Conservation (phyloP, 1,140 invertebrate genomes). For the Thaumetopoea pityocampa region DNA sequence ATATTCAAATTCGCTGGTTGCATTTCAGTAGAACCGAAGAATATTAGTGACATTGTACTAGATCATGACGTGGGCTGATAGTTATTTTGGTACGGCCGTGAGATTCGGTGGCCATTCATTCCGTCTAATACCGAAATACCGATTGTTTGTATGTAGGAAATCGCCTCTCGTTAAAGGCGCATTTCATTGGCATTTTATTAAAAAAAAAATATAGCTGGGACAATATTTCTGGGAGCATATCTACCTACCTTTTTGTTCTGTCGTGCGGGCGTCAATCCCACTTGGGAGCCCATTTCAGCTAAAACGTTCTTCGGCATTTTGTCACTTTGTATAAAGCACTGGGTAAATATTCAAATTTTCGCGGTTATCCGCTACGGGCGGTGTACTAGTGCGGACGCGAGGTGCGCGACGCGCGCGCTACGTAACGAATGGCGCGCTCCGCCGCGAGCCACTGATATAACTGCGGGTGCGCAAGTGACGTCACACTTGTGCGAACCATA, state of each 20-base stretch:
- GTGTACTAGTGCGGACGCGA: conserved; percentile 28
- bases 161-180: not conserved
- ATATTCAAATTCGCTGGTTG: too few relatives aligned
- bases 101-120: conserved; percentile 38
- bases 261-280: conserved; percentile 55
- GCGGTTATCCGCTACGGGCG: conserved; percentile 15
- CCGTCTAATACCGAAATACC: conserved; percentile 25
- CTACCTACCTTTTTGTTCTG: conserved; percentile 59
- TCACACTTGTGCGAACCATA: conserved; percentile 16
- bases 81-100: conserved; percentile 62
- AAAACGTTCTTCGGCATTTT: conserved; percentile 67
- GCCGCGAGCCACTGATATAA: conserved; percentile 22
- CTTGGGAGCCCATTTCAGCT: conserved; percentile 68
- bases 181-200: not conserved
- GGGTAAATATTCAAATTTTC: conserved; percentile 6
- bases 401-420: conserved; percentile 41
- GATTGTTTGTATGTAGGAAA: conserved; percentile 4
- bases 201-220: not conserved
- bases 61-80: conserved; percentile 26
- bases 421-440: conserved; percentile 27
- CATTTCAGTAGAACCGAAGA: too few relatives aligned
- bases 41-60: conserved; percentile 60
- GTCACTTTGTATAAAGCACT: conserved; percentile 23
- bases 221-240: too few relatives aligned
- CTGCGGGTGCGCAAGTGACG: conserved; percentile 22